A percentile compares a stretch with the other conserved stretches of the same genome.
These are phyloP conservation scores for Popillia japonica DNA, from an alignment of 1,140 invertebrate genomes.

Conservation along the genomic window DNA sequence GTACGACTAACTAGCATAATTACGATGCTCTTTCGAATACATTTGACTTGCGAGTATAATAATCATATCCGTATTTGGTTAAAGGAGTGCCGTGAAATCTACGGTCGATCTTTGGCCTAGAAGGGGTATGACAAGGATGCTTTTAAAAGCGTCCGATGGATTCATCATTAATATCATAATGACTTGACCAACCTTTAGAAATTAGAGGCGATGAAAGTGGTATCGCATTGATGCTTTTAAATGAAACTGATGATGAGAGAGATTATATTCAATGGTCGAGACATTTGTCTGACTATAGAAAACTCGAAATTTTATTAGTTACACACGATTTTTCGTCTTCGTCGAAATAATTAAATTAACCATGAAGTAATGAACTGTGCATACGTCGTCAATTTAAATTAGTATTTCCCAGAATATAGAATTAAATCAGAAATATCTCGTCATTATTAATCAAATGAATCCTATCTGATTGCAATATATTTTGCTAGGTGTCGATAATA, in stretches of 20 bases:
- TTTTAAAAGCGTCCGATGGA: constrained; percentile 27
- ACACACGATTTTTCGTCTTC: background rate
- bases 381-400: background rate
- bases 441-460: too few relatives aligned
- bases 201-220: constrained; percentile 35
- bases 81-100: constrained; percentile 5
- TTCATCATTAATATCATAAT: constrained; percentile 39
- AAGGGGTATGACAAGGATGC: background rate
- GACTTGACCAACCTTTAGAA: constrained; percentile 37
- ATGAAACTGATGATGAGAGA: constrained; percentile 26
- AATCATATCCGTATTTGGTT: constrained; percentile 26
- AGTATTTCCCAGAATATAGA: background rate
- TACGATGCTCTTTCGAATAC: constrained; percentile 17
- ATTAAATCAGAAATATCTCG: background rate
- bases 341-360: constrained; percentile 21
- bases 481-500: too few relatives aligned
- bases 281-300: constrained; percentile 1
- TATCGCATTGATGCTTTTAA: constrained; percentile 35
- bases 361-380: background rate
- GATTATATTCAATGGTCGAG: background rate
- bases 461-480: too few relatives aligned
- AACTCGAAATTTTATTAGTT: constrained; percentile 2
- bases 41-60: constrained; percentile 20
- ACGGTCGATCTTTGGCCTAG: background rate
- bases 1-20: constrained; percentile 14